phyloP scores from a whole-genome alignment of 2,113 vertebrate genomes.

The Addax nasomaculatus region DNA sequence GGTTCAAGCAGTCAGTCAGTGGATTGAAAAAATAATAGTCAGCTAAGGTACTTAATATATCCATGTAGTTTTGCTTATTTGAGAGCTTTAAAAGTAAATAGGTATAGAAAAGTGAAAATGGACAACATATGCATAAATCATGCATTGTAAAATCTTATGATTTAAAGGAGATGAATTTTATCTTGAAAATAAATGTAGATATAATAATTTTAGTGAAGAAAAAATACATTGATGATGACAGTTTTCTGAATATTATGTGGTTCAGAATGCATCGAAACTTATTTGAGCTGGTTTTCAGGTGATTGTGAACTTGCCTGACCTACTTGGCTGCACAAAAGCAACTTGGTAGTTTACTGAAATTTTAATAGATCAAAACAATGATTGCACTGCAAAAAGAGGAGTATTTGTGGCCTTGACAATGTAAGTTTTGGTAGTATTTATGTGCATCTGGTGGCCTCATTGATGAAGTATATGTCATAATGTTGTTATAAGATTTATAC shows the following conservation, averaged over 20 bases:
- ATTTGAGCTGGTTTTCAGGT: constrained; percentile 36
- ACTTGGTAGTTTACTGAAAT: constrained; percentile 62
- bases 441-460: neutral
- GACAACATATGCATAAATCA: neutral
- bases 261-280: neutral
- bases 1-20: neutral
- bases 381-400: constrained; percentile 5
- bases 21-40: neutral
- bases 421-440: neutral
- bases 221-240: neutral
- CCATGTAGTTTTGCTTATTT: neutral
- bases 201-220: neutral
- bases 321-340: constrained; percentile 73
- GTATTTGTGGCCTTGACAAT: neutral
- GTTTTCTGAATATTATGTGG: constrained; percentile 12
- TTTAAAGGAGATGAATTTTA: constrained; percentile 19
- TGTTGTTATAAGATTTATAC: neutral
- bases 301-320: constrained; percentile 68
- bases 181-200: neutral
- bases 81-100: neutral
- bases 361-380: constrained; percentile 41
- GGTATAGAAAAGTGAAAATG: neutral
- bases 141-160: neutral
- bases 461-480: neutral
- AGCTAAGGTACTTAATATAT: neutral